A percentile compares a stretch with the other conserved stretches of the same genome.
Conservation (phyloP, 2,797 vertebrate species). For the Aulostomus chinensis region DNA sequence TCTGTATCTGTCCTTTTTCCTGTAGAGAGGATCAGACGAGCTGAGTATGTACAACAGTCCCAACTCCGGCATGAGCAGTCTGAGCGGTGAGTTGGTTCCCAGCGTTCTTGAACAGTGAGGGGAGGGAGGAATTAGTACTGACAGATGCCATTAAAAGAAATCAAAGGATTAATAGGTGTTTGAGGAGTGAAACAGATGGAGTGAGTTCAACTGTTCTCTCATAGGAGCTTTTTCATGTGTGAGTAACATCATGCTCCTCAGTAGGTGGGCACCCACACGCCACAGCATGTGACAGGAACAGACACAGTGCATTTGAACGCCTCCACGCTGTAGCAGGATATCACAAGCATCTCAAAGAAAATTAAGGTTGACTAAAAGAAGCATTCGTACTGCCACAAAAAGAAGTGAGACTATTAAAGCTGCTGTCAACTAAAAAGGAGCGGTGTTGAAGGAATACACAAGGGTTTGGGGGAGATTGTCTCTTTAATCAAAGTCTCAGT, state of each 20-base stretch:
- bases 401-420: not conserved
- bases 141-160: conserved; percentile 13
- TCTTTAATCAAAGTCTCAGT: conserved; percentile 25
- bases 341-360: conserved; percentile 14
- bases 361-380: not conserved
- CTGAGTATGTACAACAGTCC: conserved; percentile 97
- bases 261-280: conserved; percentile 62
- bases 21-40: conserved; percentile 96
- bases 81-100: conserved; percentile 89
- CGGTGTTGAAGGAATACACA: not conserved
- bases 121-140: conserved; percentile 20
- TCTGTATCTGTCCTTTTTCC: conserved; percentile 13
- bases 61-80: conserved; percentile 93
- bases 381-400: not conserved
- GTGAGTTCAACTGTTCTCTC: conserved; percentile 21
- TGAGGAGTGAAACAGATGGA: conserved; percentile 25
- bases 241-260: conserved; percentile 44
- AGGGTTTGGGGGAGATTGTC: conserved; percentile 1
- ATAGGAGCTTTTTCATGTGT: conserved; percentile 34
- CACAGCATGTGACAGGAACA: conserved; percentile 45
- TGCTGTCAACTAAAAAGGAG: not conserved
- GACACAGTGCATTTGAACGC: conserved; percentile 37
- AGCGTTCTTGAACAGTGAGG: conserved; percentile 30
- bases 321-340: conserved; percentile 1
- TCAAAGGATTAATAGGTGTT: conserved; percentile 31